Percentiles rank a stretch among this genome's conserved stretches.
Conservation (phyloP, 1,140 invertebrate genomes). For the Drosophila nebulosa region DNA sequence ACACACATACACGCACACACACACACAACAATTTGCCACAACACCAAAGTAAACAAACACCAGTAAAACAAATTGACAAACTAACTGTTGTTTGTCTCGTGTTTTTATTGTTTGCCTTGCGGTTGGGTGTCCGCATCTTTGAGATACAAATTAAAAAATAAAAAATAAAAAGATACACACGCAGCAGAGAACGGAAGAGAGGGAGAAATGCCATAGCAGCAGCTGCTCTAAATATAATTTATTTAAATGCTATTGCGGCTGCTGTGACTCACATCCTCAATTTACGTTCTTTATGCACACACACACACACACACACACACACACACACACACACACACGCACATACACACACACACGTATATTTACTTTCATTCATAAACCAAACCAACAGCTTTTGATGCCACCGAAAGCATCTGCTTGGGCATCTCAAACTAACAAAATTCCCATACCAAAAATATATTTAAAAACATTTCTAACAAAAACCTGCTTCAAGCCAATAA, state of each 20-base stretch:
- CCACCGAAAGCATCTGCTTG: not conserved
- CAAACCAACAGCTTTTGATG: not conserved
- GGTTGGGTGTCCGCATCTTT: constrained; percentile 24
- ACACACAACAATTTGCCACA: not conserved
- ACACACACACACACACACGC: too few relatives aligned
- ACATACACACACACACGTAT: not conserved
- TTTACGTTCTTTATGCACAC: constrained; percentile 26
- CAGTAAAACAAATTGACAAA: constrained; percentile 2
- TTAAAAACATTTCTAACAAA: not conserved
- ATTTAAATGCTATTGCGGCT: constrained; percentile 28
- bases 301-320: not conserved
- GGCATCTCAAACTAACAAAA: not conserved
- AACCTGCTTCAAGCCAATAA: not conserved
- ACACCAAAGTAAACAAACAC: not conserved
- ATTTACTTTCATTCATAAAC: constrained; percentile 35
- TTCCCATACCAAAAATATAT: not conserved
- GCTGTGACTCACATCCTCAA: constrained; percentile 49
- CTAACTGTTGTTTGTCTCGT: constrained; percentile 3
- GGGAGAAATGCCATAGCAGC: not conserved
- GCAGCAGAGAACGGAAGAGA: not conserved
- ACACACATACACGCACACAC: too few relatives aligned
- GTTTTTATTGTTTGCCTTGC: constrained; percentile 6
- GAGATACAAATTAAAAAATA: constrained; percentile 41
- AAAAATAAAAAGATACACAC: not conserved
- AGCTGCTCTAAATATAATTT: constrained; percentile 43